A percentile compares a stretch with the other conserved stretches of the same genome.
Conservation (phyloP, 2,113 vertebrate species). For the Lophochroa leadbeateri region DNA sequence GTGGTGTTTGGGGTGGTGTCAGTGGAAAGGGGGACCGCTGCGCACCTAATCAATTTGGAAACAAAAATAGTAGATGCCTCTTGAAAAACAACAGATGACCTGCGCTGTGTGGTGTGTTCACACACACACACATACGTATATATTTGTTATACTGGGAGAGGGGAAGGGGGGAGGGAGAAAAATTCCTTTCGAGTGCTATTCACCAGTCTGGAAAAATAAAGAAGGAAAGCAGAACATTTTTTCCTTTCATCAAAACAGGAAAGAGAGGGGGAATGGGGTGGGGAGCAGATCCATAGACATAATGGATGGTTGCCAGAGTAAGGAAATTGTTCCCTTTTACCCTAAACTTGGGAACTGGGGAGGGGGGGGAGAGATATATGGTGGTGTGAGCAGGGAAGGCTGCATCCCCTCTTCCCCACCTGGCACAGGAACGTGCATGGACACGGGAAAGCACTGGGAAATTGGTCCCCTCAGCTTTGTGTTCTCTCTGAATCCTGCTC, state of each 20-base stretch:
- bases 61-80: conserved; percentile 64
- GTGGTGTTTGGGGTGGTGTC: conserved; percentile 6
- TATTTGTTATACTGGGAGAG: conserved; percentile 64
- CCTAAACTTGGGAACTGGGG: not conserved
- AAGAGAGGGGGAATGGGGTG: conserved; percentile 67
- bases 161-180: conserved; percentile 57
- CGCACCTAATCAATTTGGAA: conserved; percentile 49
- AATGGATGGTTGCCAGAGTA: conserved; percentile 54
- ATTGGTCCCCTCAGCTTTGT: not conserved
- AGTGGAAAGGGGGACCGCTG: conserved; percentile 43
- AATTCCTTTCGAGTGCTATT: conserved; percentile 77
- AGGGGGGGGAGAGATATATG: not conserved
- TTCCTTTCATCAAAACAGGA: conserved; percentile 86
- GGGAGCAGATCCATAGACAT: conserved; percentile 37
- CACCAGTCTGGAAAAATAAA: conserved; percentile 83
- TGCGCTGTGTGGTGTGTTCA: conserved; percentile 25
- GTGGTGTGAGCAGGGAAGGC: not conserved
- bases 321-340: conserved; percentile 57
- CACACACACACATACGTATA: not conserved
- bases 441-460: not conserved
- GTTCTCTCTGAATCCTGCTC: not conserved
- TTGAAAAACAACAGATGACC: conserved; percentile 73
- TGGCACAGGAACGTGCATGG: not conserved
- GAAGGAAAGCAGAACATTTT: conserved; percentile 80
- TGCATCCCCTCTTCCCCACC: conserved; percentile 6